Conservation (phyloP, 2,797 vertebrate genomes). For the Ptychadena robeensis region DNA sequence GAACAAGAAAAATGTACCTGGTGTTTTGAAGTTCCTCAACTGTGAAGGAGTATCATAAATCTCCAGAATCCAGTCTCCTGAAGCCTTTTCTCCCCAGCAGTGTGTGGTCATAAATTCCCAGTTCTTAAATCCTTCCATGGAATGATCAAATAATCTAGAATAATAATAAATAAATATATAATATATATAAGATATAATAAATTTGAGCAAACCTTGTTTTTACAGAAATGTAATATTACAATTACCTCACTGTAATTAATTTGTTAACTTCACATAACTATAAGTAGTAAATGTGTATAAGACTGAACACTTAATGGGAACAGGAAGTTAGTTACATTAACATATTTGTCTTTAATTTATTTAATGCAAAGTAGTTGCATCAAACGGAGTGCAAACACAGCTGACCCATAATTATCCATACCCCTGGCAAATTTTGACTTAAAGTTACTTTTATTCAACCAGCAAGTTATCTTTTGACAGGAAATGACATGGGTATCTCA, state of each 20-base stretch:
- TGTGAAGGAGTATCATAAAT: slow-evolving; percentile 97
- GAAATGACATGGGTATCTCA: no score
- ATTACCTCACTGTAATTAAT: background rate
- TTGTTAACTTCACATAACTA: background rate
- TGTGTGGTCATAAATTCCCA: slow-evolving; percentile 99
- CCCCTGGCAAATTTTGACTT: no score
- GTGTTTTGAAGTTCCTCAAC: slow-evolving; percentile 95
- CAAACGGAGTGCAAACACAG: no score
- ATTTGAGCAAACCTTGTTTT: background rate
- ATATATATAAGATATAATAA: background rate
- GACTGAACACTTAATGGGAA: background rate
- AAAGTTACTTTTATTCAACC: no score
- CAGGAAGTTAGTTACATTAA: no score
- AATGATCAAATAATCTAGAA: slow-evolving; percentile 94
- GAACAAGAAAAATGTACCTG: slow-evolving; percentile 76
- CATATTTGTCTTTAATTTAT: no score
- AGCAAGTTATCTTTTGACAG: no score
- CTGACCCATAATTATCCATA: no score
- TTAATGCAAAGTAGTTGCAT: no score
- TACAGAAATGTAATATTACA: background rate
- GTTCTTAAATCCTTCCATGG: slow-evolving; percentile 99
- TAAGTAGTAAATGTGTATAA: background rate
- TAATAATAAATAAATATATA: background rate
- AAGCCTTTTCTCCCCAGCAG: slow-evolving; percentile 96
- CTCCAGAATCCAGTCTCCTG: slow-evolving; percentile 96